A percentile compares a stretch with the other conserved stretches of the same genome.
These are phyloP conservation scores for Glossosoma conforme DNA, from an alignment of 1,140 invertebrate species.

Conservation along the genomic window DNA sequence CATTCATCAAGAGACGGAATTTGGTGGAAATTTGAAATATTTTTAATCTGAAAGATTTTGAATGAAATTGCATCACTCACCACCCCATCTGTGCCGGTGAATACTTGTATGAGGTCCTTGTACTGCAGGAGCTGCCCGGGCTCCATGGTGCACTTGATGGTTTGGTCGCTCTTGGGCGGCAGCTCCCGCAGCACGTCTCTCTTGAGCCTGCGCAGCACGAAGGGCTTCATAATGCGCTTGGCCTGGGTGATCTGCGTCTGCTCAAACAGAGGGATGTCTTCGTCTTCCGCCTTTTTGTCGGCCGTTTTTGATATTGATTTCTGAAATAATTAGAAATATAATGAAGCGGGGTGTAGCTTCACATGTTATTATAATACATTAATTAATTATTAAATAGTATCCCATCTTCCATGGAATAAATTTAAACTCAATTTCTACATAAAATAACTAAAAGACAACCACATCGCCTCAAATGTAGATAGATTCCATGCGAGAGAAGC, in stretches of 20 bases:
- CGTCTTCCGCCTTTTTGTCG: conserved; percentile 37
- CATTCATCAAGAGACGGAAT: too few relatives aligned
- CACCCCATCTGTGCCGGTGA: conserved; percentile 60
- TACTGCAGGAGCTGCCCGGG: conserved; percentile 71
- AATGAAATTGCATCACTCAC: too few relatives aligned
- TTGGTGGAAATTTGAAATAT: too few relatives aligned
- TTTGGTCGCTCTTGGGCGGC: conserved; percentile 72
- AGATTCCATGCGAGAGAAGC: too few relatives aligned
- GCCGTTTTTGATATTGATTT: conserved; percentile 18
- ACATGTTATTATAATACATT: too few relatives aligned
- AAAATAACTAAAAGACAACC: too few relatives aligned
- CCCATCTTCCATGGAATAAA: too few relatives aligned
- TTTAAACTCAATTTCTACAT: too few relatives aligned
- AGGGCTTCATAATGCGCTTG: conserved; percentile 94
- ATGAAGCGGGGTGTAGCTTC: too few relatives aligned
- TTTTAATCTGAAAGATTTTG: too few relatives aligned
- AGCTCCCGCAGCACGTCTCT: conserved; percentile 75
- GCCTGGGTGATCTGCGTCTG: conserved; percentile 85
- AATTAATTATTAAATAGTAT: too few relatives aligned
- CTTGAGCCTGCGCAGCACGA: conserved; percentile 88
- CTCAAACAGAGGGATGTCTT: conserved; percentile 72
- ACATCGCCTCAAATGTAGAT: too few relatives aligned
- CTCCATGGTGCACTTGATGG: conserved; percentile 58
- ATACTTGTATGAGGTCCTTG: conserved; percentile 66
- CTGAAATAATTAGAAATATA: conserved; percentile 5